These are phyloP conservation scores for Myocastor coypus DNA, from an alignment of 2,113 vertebrate species.

Conservation along the genomic window DNA sequence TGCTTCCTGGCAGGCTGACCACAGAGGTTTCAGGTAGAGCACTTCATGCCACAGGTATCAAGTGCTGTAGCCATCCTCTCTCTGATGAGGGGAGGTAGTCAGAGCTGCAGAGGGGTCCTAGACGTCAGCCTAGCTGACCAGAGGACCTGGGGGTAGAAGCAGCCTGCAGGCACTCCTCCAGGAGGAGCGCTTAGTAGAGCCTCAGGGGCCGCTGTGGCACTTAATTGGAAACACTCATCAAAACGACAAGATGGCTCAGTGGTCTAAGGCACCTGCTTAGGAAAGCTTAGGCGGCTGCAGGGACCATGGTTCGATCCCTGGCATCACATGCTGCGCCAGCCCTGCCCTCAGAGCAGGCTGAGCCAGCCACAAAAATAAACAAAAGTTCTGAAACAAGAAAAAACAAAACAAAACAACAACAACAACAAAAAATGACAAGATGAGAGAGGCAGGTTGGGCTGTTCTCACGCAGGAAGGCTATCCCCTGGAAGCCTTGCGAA, in stretches of 20 bases:
- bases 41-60: not conserved
- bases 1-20: not conserved
- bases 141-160: not conserved
- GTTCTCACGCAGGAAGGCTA: not conserved
- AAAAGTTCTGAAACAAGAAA: no score
- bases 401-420: no score
- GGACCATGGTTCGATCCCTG: no score
- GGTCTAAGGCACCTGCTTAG: no score
- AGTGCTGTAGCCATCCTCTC: not conserved
- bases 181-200: not conserved
- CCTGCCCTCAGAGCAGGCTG: no score
- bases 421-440: not conserved
- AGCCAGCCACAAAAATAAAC: no score
- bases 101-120: not conserved
- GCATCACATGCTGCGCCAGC: no score
- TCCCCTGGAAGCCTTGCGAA: not conserved
- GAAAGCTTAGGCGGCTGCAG: no score
- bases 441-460: not conserved
- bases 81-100: not conserved
- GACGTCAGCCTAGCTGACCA: not conserved
- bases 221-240: slow-evolving; percentile 18
- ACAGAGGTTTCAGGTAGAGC: not conserved
- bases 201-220: not conserved
- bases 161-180: not conserved
- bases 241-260: not conserved